Evolutionary conservation across 2,797 vertebrate species (phyloP).

Genomic region (Numenius phaeopus): DNA sequence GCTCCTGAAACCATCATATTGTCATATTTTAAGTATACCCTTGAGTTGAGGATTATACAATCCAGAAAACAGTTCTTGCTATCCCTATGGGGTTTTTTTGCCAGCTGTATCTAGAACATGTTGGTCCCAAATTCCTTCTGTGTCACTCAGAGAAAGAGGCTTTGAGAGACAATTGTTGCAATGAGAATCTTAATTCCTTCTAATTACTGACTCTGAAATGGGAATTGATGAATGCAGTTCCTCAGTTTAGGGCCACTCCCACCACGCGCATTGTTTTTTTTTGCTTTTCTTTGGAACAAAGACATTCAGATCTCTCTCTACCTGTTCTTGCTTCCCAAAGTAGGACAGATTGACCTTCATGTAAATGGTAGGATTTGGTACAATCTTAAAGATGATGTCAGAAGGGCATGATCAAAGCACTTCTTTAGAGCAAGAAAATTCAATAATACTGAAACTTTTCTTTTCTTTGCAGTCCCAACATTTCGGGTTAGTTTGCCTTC

Average conservation of each 20-base stretch:
- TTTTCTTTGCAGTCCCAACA: not conserved
- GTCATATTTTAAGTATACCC: not conserved
- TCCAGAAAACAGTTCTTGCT: not conserved
- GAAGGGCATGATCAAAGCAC: not conserved
- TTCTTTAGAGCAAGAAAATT: not conserved
- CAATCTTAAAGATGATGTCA: not conserved
- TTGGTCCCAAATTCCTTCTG: not conserved
- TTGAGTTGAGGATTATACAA: not conserved
- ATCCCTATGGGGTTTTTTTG: not conserved
- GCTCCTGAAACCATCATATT: not conserved
- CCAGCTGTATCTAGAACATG: not conserved
- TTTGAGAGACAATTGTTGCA: not conserved
- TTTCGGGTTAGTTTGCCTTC: not conserved
- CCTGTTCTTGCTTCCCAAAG: not conserved
- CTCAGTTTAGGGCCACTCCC: not conserved
- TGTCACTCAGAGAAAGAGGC: not conserved
- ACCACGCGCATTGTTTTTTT: not conserved
- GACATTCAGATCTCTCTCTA: not conserved
- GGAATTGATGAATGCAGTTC: not conserved
- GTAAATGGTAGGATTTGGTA: not conserved
- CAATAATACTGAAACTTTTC: not conserved
- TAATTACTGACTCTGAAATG: not conserved
- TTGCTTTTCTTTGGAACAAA: not conserved
- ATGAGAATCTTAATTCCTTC: not conserved
- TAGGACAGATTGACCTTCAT: not conserved